These are phyloP conservation scores for Telenomus remus DNA, from an alignment of 1,140 invertebrate genomes.

Conservation along the genomic window DNA sequence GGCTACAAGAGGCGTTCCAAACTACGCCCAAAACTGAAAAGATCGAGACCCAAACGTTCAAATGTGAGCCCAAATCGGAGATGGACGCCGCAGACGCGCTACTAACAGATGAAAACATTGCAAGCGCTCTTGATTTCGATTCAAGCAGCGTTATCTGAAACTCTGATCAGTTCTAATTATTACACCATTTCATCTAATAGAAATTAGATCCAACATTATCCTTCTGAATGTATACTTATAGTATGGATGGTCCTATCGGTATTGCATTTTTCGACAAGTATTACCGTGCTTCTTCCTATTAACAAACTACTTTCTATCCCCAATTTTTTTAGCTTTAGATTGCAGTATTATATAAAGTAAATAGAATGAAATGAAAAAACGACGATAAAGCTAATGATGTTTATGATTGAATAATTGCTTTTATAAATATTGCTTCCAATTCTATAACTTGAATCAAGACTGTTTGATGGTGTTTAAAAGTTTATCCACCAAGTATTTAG, in stretches of 20 bases:
- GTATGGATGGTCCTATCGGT: conserved; percentile 58
- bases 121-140: conserved; percentile 43
- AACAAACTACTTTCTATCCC: conserved; percentile 50
- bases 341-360: conserved; percentile 56
- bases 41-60: conserved; percentile 14
- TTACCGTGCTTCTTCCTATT: conserved; percentile 57
- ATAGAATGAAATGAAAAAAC: background rate
- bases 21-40: background rate
- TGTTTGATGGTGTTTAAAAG: too few species aligned
- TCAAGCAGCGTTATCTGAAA: conserved; percentile 45
- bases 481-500: too few species aligned
- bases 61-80: conserved; percentile 20
- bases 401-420: background rate
- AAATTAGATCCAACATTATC: conserved; percentile 46
- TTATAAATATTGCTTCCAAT: too few species aligned
- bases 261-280: conserved; percentile 59
- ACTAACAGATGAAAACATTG: conserved; percentile 30
- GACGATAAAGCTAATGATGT: conserved; percentile 7
- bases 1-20: conserved; percentile 39
- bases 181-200: conserved; percentile 45
- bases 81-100: conserved; percentile 17
- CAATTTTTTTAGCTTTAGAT: conserved; percentile 59
- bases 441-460: too few species aligned
- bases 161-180: conserved; percentile 34
- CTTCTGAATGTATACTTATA: conserved; percentile 60